These are phyloP conservation scores for Heliconius hermathena DNA, from an alignment of 1,140 invertebrate genomes.

Conservation along the genomic window DNA sequence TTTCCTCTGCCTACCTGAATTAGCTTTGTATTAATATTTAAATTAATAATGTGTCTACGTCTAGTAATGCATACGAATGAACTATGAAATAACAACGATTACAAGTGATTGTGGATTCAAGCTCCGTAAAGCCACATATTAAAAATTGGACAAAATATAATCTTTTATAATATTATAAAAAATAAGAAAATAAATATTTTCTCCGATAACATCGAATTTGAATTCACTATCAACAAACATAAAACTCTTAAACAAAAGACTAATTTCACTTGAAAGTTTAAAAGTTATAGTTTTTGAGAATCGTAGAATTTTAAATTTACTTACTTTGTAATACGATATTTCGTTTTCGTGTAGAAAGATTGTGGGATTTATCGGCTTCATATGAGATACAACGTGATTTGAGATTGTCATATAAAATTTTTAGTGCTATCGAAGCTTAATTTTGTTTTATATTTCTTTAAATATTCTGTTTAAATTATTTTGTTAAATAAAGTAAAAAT, in stretches of 20 bases:
- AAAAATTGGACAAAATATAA: no score
- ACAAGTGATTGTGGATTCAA: no score
- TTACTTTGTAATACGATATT: constrained; percentile 10
- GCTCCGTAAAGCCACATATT: no score
- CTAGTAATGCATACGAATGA: no score
- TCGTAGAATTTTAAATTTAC: constrained; percentile 13
- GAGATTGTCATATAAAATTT: constrained; percentile 11
- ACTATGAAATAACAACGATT: no score
- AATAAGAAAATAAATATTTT: no score
- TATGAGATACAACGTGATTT: constrained; percentile 22
- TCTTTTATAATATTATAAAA: no score
- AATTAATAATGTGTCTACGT: no score
- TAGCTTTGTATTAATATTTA: no score
- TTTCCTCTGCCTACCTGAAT: no score
- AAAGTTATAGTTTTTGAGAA: neutral
- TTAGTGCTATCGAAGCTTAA: constrained; percentile 3
- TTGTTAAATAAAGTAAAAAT: neutral
- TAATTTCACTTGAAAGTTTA: neutral
- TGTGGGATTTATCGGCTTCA: constrained; percentile 14
- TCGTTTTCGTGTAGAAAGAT: neutral
- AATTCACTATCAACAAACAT: no score
- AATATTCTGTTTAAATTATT: neutral
- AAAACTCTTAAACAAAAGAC: neutral
- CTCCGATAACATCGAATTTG: no score
- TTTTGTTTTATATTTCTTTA: neutral